These are phyloP conservation scores for Heliornis fulica DNA, from an alignment of 2,113 vertebrate species.

Conservation along the genomic window DNA sequence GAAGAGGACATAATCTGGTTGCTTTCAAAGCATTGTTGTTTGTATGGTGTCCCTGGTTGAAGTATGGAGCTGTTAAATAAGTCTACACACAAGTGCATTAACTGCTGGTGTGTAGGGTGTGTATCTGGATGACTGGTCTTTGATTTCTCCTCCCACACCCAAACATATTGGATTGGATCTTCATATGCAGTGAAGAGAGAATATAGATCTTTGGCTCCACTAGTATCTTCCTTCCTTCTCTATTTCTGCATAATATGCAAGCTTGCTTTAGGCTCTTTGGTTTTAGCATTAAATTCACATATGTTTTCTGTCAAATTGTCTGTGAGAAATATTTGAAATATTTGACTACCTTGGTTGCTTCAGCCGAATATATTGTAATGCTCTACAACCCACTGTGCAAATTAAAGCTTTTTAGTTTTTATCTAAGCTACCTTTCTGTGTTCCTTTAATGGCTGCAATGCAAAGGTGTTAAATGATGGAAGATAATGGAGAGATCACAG, in stretches of 20 bases:
- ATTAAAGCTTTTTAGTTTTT: background rate
- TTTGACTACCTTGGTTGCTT: background rate
- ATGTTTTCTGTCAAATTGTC: background rate
- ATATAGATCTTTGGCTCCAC: background rate
- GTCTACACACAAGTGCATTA: background rate
- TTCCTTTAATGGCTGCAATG: background rate
- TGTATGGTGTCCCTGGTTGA: background rate
- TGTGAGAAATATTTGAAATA: background rate
- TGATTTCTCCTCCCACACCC: background rate
- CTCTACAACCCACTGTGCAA: background rate
- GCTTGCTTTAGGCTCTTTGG: background rate
- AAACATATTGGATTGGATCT: background rate
- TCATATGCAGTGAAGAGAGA: background rate
- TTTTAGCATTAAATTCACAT: background rate
- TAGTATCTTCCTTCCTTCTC: background rate
- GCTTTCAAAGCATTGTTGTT: background rate
- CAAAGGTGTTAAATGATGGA: background rate
- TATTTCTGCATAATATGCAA: background rate
- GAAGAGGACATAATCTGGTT: background rate
- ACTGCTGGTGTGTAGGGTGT: accelerated
- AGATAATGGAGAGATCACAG: background rate
- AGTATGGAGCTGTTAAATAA: background rate
- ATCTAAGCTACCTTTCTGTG: background rate
- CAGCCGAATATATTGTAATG: background rate
- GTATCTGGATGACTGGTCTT: background rate